Evolutionary conservation across 1,140 invertebrate species (phyloP).

Genomic region (Drosophila tristis): DNA sequence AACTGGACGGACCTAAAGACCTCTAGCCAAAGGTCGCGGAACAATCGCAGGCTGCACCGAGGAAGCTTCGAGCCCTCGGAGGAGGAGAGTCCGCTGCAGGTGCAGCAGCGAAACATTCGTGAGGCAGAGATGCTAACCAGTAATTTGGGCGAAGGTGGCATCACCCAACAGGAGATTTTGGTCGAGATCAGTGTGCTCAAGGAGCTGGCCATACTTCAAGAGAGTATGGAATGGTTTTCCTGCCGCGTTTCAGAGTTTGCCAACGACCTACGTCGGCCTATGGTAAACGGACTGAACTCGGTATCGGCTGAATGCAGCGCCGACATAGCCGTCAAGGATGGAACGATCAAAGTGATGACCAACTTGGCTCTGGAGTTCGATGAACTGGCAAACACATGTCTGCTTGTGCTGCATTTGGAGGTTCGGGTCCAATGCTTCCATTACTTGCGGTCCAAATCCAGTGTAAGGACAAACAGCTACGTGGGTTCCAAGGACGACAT

Average conservation of each 20-base stretch:
- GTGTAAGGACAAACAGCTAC: conserved; percentile 66
- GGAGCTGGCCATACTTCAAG: conserved; percentile 94
- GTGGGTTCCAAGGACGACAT: conserved; percentile 84
- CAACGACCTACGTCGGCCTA: conserved; percentile 84
- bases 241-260: conserved; percentile 85
- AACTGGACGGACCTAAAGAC: conserved; percentile 92
- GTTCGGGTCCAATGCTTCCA: conserved; percentile 97
- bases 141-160: conserved; percentile 93
- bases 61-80: conserved; percentile 85
- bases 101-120: conserved; percentile 91
- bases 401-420: conserved; percentile 96
- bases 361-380: conserved; percentile 92
- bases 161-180: conserved; percentile 93
- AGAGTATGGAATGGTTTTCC: conserved; percentile 94
- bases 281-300: conserved; percentile 72
- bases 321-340: conserved; percentile 78
- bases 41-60: conserved; percentile 71
- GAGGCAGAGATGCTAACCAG: conserved; percentile 96
- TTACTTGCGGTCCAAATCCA: conserved; percentile 88
- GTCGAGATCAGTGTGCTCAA: conserved; percentile 91
- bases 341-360: conserved; percentile 84
- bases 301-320: conserved; percentile 53
- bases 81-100: conserved; percentile 90
- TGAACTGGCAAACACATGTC: conserved; percentile 94
- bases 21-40: conserved; percentile 83